Conservation (phyloP, 2,797 vertebrate species). For the Oryzias dopingdopingensis region DNA sequence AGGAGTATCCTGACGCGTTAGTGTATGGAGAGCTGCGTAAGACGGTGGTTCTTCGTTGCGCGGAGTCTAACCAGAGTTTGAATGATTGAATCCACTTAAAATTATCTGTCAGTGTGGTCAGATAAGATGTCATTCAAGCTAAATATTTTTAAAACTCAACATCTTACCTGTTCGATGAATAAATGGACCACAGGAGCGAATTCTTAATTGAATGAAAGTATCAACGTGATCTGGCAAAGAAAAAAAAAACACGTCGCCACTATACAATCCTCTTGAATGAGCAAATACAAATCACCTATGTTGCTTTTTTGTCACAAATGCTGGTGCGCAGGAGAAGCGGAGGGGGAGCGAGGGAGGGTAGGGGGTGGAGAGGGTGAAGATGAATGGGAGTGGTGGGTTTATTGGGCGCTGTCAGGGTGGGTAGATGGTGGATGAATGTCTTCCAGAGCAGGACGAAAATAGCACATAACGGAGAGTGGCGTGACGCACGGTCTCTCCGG, state of each 20-base stretch:
- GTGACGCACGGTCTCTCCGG: constrained; percentile 61
- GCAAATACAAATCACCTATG: constrained; percentile 50
- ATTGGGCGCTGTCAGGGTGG: constrained; percentile 76
- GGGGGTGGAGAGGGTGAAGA: constrained; percentile 50
- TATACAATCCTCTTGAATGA: constrained; percentile 34
- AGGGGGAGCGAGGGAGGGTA: constrained; percentile 36
- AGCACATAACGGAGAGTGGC: constrained; percentile 71
- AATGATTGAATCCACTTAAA: constrained; percentile 54
- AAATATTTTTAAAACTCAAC: constrained; percentile 7
- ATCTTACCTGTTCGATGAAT: constrained; percentile 53
- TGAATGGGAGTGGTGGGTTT: constrained; percentile 70
- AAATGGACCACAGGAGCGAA: constrained; percentile 6
- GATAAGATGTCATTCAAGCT: constrained; percentile 2
- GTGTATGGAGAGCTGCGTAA: constrained; percentile 15
- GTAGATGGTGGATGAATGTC: constrained; percentile 71
- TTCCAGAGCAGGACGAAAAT: constrained; percentile 72
- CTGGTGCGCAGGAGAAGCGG: constrained; percentile 23
- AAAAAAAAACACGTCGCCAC: constrained; percentile 1
- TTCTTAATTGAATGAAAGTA: not conserved
- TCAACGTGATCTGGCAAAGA: constrained; percentile 16
- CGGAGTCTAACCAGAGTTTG: constrained; percentile 34
- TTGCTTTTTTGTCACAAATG: constrained; percentile 51
- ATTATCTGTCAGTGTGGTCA: constrained; percentile 44
- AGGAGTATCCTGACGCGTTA: constrained; percentile 4
- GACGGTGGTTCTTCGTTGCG: constrained; percentile 22